These are phyloP conservation scores for Hipparchia sbordonii DNA, from an alignment of 2,888 invertebrate genomes.

Conservation along the genomic window DNA sequence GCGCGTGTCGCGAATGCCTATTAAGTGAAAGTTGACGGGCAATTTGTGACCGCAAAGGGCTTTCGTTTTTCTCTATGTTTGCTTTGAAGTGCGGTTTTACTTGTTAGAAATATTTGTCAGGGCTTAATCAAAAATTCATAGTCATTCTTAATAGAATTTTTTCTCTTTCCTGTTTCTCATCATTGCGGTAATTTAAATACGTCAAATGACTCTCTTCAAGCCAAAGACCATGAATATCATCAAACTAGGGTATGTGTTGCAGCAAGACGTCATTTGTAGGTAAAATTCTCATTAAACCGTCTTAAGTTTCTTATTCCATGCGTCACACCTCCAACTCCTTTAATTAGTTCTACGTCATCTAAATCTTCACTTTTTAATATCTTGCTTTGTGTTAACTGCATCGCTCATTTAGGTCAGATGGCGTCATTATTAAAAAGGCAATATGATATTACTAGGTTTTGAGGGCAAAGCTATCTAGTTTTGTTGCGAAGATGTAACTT, in stretches of 20 bases:
- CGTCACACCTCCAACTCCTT: too few species aligned
- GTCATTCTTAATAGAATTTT: neutral
- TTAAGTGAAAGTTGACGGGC: constrained; percentile 67
- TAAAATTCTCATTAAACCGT: too few species aligned
- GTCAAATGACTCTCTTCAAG: too few species aligned
- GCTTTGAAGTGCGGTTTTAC: constrained; percentile 9
- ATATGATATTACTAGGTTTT: neutral
- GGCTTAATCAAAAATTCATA: neutral
- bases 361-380: too few species aligned
- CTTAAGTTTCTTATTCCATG: too few species aligned
- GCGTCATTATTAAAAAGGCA: neutral
- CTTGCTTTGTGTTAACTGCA: neutral
- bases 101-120: constrained; percentile 3
- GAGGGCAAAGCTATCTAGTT: neutral
- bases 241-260: too few species aligned
- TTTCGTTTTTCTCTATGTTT: constrained; percentile 50
- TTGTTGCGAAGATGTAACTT: too few species aligned
- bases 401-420: neutral
- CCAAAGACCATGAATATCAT: too few species aligned
- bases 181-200: too few species aligned
- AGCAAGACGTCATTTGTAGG: too few species aligned
- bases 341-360: too few species aligned
- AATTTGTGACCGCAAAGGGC: constrained; percentile 54
- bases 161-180: too few species aligned
- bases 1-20: constrained; percentile 66